Evolutionary conservation across 2,888 invertebrate genomes (phyloP).

Genomic region (Thecocarcelia acutangulata): DNA sequence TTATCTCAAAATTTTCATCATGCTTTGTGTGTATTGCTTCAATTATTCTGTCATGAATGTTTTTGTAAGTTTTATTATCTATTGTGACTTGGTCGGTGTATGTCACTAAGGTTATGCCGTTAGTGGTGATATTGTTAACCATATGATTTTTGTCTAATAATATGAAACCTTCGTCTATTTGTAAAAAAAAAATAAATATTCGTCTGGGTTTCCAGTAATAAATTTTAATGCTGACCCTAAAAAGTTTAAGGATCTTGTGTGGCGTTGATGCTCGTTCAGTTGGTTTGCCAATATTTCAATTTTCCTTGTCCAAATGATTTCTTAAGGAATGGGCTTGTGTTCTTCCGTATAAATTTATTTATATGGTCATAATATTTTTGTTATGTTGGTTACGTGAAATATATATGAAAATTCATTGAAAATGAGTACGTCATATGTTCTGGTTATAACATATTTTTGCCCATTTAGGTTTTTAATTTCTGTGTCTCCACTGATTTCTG

Average conservation of each 20-base stretch:
- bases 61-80: conserved; percentile 11
- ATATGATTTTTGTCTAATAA: neutral
- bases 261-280: conserved; percentile 11
- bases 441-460: neutral
- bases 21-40: conserved; percentile 4
- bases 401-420: conserved; percentile 21
- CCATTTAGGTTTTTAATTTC: conserved; percentile 4
- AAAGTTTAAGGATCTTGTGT: conserved; percentile 21
- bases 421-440: conserved; percentile 12
- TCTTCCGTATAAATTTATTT: conserved; percentile 1
- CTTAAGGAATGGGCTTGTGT: conserved; percentile 6
- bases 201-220: neutral
- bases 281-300: conserved; percentile 5
- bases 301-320: conserved; percentile 10
- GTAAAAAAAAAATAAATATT: too few relatives aligned
- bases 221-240: conserved; percentile 29
- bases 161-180: conserved; percentile 1
- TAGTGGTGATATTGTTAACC: conserved; percentile 3
- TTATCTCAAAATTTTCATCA: conserved; percentile 13
- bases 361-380: conserved; percentile 26
- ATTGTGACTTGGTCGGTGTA: conserved; percentile 7
- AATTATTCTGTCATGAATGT: conserved; percentile 12
- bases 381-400: conserved; percentile 26
- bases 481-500: neutral
- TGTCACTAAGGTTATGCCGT: neutral